These are phyloP conservation scores for Setophaga kirtlandii DNA, from an alignment of 2,113 vertebrate genomes.

Conservation along the genomic window DNA sequence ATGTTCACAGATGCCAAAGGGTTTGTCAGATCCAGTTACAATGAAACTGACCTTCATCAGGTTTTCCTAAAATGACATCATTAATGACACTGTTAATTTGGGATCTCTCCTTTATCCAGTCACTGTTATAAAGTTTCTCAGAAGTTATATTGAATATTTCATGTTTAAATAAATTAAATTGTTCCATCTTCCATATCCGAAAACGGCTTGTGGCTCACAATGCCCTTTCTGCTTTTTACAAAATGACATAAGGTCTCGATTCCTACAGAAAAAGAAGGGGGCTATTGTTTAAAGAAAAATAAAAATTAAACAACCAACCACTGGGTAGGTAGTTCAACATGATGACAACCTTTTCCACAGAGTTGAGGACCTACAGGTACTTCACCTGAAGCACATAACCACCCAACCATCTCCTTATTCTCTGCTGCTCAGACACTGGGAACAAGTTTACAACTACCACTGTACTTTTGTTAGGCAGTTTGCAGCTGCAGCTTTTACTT, in stretches of 20 bases:
- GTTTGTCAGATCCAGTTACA: not conserved
- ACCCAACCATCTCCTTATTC: not conserved
- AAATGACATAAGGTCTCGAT: not conserved
- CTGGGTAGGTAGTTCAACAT: not conserved
- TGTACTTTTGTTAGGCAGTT: not conserved
- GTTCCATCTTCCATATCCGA: not conserved
- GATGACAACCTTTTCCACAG: not conserved
- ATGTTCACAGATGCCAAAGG: not conserved
- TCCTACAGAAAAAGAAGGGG: not conserved
- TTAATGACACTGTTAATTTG: not conserved
- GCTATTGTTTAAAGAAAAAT: not conserved
- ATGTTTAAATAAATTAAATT: not conserved
- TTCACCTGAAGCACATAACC: not conserved
- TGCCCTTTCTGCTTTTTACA: not conserved
- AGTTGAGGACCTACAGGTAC: not conserved
- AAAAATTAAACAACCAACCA: not conserved
- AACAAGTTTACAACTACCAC: not conserved
- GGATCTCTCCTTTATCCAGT: not conserved
- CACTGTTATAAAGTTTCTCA: not conserved
- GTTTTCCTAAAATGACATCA: not conserved
- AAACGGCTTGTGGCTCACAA: not conserved
- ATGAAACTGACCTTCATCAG: not conserved
- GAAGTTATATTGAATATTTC: not conserved
- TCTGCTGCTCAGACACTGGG: not conserved
- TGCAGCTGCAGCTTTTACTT: not conserved